These are phyloP conservation scores for Tinea trinotella DNA, from an alignment of 2,888 invertebrate species.

Conservation along the genomic window DNA sequence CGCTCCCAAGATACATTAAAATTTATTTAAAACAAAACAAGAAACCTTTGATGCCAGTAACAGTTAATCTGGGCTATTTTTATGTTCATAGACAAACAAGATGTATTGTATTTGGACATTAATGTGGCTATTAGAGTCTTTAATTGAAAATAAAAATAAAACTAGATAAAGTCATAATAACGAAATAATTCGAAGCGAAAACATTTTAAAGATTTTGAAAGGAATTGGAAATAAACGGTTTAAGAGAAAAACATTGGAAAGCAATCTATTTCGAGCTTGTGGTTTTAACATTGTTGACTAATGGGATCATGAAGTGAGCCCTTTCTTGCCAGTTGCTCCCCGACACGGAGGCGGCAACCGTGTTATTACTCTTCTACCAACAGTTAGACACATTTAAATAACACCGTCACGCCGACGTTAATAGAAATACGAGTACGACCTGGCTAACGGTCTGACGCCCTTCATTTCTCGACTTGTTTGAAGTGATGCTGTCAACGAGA, in stretches of 20 bases:
- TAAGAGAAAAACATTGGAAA: slow-evolving; percentile 1
- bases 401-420: slow-evolving; percentile 51
- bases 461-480: slow-evolving; percentile 35
- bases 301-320: slow-evolving; percentile 6
- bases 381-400: slow-evolving; percentile 62
- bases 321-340: not conserved
- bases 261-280: not conserved
- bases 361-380: slow-evolving; percentile 43
- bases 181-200: not conserved
- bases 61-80: slow-evolving; percentile 25
- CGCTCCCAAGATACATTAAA: slow-evolving; percentile 47
- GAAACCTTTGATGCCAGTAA: slow-evolving; percentile 30
- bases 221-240: not conserved
- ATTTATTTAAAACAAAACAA: slow-evolving; percentile 32
- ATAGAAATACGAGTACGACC: slow-evolving; percentile 39
- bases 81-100: not conserved
- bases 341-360: slow-evolving; percentile 36
- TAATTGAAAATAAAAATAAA: slow-evolving; percentile 9
- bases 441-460: slow-evolving; percentile 54
- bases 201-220: not conserved
- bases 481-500: slow-evolving; percentile 7
- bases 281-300: not conserved
- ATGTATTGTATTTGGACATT: slow-evolving; percentile 3
- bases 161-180: not conserved
- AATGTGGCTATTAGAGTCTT: not conserved